A percentile compares a stretch with the other conserved stretches of the same genome.
Conservation (phyloP, 2,113 vertebrate genomes). For the Microtus montanus region DNA sequence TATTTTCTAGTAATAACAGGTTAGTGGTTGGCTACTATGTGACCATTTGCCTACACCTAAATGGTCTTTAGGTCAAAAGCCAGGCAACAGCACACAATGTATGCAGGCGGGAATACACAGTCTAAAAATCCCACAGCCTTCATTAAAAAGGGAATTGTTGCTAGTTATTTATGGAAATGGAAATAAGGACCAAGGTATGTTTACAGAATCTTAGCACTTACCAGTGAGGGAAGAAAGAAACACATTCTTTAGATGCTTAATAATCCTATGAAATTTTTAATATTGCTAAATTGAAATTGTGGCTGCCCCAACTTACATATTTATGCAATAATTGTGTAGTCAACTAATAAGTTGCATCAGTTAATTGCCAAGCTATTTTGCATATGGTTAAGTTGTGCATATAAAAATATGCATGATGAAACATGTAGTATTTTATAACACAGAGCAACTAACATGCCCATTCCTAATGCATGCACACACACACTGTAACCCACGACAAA, state of each 20-base stretch:
- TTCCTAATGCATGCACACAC: conserved; percentile 74
- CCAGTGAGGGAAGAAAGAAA: not conserved
- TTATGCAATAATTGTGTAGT: conserved; percentile 67
- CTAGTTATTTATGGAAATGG: conserved; percentile 72
- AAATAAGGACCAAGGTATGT: conserved; percentile 73
- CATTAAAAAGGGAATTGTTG: conserved; percentile 67
- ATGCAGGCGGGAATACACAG: conserved; percentile 62
- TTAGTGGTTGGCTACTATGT: conserved; percentile 74
- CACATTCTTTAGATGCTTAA: conserved; percentile 72
- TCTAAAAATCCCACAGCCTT: conserved; percentile 74
- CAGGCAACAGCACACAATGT: conserved; percentile 78
- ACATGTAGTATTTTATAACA: conserved; percentile 78
- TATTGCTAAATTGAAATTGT: conserved; percentile 71
- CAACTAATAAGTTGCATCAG: conserved; percentile 63
- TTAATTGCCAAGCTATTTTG: conserved; percentile 72
- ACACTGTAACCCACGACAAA: conserved; percentile 73
- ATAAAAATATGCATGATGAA: conserved; percentile 70
- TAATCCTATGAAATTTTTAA: conserved; percentile 67
- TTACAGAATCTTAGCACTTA: conserved; percentile 69
- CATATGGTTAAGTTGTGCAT: conserved; percentile 73
- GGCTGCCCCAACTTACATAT: conserved; percentile 63
- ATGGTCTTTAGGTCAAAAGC: conserved; percentile 75
- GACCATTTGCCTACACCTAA: conserved; percentile 80
- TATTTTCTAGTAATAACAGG: conserved; percentile 78
- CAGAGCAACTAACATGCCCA: conserved; percentile 63